These are phyloP conservation scores for Ceratoteleas bidentatus DNA, from an alignment of 1,140 invertebrate genomes.

Conservation along the genomic window DNA sequence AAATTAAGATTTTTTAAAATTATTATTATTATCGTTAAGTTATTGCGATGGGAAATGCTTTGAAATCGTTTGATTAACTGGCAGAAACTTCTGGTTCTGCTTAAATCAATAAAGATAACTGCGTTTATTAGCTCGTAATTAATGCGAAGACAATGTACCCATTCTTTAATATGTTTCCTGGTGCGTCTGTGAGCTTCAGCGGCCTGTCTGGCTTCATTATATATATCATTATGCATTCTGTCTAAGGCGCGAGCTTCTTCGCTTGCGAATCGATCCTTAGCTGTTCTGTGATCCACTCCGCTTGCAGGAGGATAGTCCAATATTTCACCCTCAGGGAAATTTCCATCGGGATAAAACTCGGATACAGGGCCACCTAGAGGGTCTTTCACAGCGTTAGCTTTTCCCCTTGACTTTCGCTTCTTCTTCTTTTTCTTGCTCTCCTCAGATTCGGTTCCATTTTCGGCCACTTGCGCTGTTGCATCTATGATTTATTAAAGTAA, in stretches of 20 bases:
- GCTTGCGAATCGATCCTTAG: conserved; percentile 92
- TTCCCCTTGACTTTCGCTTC: conserved; percentile 80
- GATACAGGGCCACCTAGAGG: conserved; percentile 93
- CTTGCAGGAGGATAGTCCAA: conserved; percentile 87
- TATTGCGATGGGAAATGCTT: no score
- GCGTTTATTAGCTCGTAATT: background rate
- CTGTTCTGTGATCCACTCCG: conserved; percentile 89
- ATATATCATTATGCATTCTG: conserved; percentile 92
- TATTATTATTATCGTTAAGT: no score
- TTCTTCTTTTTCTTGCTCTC: conserved; percentile 87
- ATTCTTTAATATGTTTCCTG: conserved; percentile 78
- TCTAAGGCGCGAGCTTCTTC: conserved; percentile 95
- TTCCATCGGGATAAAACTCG: conserved; percentile 91
- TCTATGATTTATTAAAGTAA: no score
- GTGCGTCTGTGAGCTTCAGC: conserved; percentile 98
- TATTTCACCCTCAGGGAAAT: conserved; percentile 90
- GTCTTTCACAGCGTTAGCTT: conserved; percentile 83
- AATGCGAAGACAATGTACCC: conserved; percentile 34
- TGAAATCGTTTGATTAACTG: no score
- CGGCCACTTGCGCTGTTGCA: no score
- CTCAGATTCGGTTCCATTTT: conserved; percentile 76
- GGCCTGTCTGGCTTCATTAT: conserved; percentile 96
- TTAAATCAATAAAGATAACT: no score
- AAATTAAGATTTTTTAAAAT: no score
- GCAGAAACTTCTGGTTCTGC: no score